Conservation (phyloP, 2,888 invertebrate genomes). For the Malacosoma neustria region DNA sequence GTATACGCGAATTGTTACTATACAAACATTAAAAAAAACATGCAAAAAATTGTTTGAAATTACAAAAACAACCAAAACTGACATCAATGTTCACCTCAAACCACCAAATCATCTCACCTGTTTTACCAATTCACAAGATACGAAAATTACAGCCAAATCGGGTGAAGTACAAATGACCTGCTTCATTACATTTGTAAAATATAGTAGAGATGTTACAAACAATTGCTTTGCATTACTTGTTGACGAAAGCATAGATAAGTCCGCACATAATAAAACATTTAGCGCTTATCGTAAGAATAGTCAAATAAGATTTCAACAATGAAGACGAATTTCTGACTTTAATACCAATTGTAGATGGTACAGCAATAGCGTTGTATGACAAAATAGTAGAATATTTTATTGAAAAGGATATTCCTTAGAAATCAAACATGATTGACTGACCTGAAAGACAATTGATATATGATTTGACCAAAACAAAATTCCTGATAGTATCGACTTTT, state of each 20-base stretch:
- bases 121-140: slow-evolving; percentile 11
- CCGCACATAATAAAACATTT: slow-evolving; percentile 17
- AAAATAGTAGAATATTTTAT: slow-evolving; percentile 13
- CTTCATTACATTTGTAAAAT: slow-evolving; percentile 12
- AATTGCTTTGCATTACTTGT: slow-evolving; percentile 15
- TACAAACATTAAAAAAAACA: slow-evolving; percentile 10
- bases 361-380: slow-evolving; percentile 15
- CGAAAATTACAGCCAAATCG: slow-evolving; percentile 9
- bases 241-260: slow-evolving; percentile 17
- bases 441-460: too few relatives aligned
- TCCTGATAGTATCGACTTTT: too few relatives aligned
- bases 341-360: slow-evolving; percentile 16
- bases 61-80: slow-evolving; percentile 9
- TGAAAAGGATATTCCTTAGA: slow-evolving; percentile 14
- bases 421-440: slow-evolving; percentile 13
- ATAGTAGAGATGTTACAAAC: slow-evolving; percentile 11
- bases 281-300: too few relatives aligned
- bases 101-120: too few relatives aligned
- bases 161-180: slow-evolving; percentile 15
- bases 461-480: too few relatives aligned
- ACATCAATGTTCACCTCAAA: slow-evolving; percentile 7
- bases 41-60: slow-evolving; percentile 5
- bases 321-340: slow-evolving; percentile 19
- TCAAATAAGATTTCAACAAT: slow-evolving; percentile 12
- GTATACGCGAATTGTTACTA: slow-evolving; percentile 10